Base-by-base conservation (phyloP, 2,888 invertebrate species). In the Melieria picta region DNA sequence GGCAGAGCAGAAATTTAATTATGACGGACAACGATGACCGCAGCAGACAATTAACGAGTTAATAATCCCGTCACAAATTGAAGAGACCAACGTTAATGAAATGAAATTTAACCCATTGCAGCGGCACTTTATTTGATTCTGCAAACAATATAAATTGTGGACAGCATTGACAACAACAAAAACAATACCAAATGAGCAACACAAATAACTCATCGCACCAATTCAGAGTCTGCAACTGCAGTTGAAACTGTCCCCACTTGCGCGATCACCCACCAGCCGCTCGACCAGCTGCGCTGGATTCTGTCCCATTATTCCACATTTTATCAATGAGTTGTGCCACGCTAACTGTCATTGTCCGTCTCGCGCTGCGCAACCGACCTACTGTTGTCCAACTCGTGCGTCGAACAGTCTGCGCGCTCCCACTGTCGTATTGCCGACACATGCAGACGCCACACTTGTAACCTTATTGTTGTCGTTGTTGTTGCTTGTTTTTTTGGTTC, bases 301-400 rank as follows among this genome's bases (percentile, higher is more conserved):
- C 62, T 74, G 75, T 65, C 63, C 68, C 72, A 77, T 74, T 75
- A 76, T 76, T 73, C 75, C 60, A 72, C 68, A 72, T 74, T 74
- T 74, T 67, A 74, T 75, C 69, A 75, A 72, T 72, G 73, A 72
- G 69, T 71, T 65, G 65, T 63, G 56, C 55, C 52, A 65, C 52
- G 60, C 47, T 50, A 65, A 47, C 62, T 57, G 45, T 43, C 48
- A 60, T 60, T 48, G 60, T 46, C 9, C 43, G 11, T 11, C 7
- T 16, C 7, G 7, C n/a, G 57, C 57, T 46, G 42, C 47, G n/a
- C 58, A 0, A 16, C 16, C n/a, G 30, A 47, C 11, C 46, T 30
- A 9, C n/a, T 11, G 42, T 30, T 42, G 13, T 58, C 48, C 66
- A 66, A 58, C 48, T 13, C 47, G 42, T 30, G 5, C 4, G 13